Conservation (phyloP, 1,140 invertebrate genomes). For the Kradibia gibbosae region DNA sequence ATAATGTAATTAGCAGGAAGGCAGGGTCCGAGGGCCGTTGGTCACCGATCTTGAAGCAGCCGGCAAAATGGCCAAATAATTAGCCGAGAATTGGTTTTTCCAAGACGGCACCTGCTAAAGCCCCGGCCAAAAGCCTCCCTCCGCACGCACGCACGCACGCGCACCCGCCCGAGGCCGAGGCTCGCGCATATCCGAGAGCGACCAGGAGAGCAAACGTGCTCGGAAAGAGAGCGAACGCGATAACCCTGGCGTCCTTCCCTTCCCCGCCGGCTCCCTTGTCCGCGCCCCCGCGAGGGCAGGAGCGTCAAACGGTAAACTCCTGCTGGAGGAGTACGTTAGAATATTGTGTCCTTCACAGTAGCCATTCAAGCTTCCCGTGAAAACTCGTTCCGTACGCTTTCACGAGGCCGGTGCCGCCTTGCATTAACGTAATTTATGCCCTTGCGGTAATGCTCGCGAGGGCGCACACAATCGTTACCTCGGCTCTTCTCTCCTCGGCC, state of each 20-base stretch:
- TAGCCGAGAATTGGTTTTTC: background rate
- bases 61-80: background rate
- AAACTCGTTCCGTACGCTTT: conserved; percentile 41
- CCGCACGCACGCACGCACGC: background rate
- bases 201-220: no score
- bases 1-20: no score
- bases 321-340: conserved; percentile 20
- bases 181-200: no score
- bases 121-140: background rate
- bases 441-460: conserved; percentile 41
- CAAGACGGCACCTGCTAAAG: background rate
- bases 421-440: conserved; percentile 51
- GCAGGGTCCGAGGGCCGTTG: no score
- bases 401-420: conserved; percentile 26
- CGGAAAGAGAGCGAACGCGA: no score
- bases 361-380: conserved; percentile 29
- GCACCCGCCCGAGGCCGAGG: background rate
- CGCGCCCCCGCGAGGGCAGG: conserved; percentile 33
- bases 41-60: no score
- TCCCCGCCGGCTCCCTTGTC: background rate
- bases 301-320: conserved; percentile 46
- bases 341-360: conserved; percentile 29
- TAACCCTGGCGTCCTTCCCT: no score
- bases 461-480: conserved; percentile 30
- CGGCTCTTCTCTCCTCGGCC: background rate